phyloP scores from a whole-genome alignment of 1,140 invertebrate species.

The Drosophila virilis region DNA sequence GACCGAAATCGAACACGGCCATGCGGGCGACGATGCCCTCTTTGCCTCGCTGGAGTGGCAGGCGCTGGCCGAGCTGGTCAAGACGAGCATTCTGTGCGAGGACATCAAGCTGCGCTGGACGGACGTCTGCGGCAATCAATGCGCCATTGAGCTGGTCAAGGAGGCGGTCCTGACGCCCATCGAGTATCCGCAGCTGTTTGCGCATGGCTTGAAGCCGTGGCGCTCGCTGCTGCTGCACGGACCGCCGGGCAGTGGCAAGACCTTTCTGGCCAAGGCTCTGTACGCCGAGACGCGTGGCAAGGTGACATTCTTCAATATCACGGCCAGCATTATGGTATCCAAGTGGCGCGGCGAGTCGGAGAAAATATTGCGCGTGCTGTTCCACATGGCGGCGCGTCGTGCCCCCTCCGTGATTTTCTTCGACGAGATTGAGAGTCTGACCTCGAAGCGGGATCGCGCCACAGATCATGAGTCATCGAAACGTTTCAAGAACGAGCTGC shows the following conservation, averaged over 20 bases:
- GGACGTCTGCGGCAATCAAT: conserved; percentile 90
- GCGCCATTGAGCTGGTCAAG: conserved; percentile 93
- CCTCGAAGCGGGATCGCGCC: conserved; percentile 88
- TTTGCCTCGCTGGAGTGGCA: conserved; percentile 73
- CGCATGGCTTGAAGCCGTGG: conserved; percentile 92
- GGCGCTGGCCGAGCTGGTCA: conserved; percentile 65
- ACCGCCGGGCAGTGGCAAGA: conserved; percentile 94
- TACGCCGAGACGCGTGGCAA: conserved; percentile 91
- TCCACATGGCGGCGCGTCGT: conserved; percentile 95
- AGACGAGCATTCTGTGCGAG: conserved; percentile 65
- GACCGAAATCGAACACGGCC: conserved; percentile 69
- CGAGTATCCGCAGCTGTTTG: conserved; percentile 94
- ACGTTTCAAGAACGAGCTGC: conserved; percentile 95
- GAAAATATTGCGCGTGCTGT: conserved; percentile 92
- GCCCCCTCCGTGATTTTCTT: conserved; percentile 98
- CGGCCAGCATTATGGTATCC: conserved; percentile 93
- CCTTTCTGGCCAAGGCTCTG: conserved; percentile 94
- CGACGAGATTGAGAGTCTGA: conserved; percentile 97
- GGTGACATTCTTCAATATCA: conserved; percentile 95
- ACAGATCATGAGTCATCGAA: conserved; percentile 96
- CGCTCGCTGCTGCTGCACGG: conserved; percentile 93
- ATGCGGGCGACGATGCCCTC: conserved; percentile 56
- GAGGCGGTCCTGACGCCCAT: conserved; percentile 95
- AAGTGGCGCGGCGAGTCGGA: conserved; percentile 98
- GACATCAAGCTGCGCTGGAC: conserved; percentile 85